Evolutionary conservation across 1,140 invertebrate genomes (phyloP), one percentile per base, ranked within the genome.

Genomic region (Dinoponera quadriceps): DNA sequence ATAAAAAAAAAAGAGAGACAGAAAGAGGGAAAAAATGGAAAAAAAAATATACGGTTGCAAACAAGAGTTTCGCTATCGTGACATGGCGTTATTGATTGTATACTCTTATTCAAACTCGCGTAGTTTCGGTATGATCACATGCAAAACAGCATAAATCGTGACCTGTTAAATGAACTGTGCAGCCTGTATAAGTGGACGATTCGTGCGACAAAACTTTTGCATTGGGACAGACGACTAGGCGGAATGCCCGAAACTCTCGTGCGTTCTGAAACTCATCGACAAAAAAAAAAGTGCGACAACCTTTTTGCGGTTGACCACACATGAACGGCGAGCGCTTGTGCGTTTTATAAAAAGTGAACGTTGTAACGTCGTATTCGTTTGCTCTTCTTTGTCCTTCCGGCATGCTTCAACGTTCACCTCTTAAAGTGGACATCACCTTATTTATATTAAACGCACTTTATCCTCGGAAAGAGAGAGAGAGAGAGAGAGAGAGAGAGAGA

Each of bases 221-320:
- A 27, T 54, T 44, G 33, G 57, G 44, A 59, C 48, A 68, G 44
- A 13, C 60, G 27, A 14, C 62, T 16, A 13, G 4, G 22, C 65
- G 51, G n/a, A 27, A 49, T 16, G 22, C 49, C n/a, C 25, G n/a
- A 55, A 66, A 80, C 18, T 69, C 22, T 69, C 33, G 51, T 71
- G 54, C 75, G 33, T 80, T 29, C 18, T 29, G 33, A 78, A 66
- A 78, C 14, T 57, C 65, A 25, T 18, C 16, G 63, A 44, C 9
- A 9, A 59, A 66, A 66, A 69, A 75, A 55, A 68, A 55, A 69
- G 27, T 44, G 75, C 18, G 65, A 22, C 22, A 38, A 69, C 22
- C 51, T 48, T 69, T 71, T 80, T 69, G 65, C 49, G 75, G 75
- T 69, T 55, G 25, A 59, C 75, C 75, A 57, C 22, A 69, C 60